Evolutionary conservation across 2,113 vertebrate species (phyloP).

Genomic region (Pantherophis guttatus): DNA sequence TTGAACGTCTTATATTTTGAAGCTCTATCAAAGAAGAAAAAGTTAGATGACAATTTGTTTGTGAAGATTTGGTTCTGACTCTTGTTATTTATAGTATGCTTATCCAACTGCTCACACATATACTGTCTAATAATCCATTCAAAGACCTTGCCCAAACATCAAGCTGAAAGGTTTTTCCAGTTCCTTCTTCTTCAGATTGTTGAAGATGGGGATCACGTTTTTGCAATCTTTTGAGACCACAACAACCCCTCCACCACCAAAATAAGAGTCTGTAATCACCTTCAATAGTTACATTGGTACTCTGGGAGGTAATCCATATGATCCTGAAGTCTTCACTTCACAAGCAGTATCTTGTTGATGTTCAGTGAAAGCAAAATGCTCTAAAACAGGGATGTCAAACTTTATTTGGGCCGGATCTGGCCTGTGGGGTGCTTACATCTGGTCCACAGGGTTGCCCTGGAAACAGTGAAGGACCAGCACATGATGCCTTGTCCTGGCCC

Average conservation of each 20-base stretch:
- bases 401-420: too few species aligned
- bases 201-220: background rate
- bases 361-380: background rate
- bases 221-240: background rate
- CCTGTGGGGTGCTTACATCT: too few species aligned
- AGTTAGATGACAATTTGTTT: background rate
- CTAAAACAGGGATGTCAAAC: too few species aligned
- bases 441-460: too few species aligned
- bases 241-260: background rate
- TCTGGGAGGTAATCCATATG: background rate
- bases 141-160: background rate
- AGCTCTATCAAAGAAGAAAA: background rate
- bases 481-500: too few species aligned
- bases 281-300: background rate
- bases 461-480: too few species aligned
- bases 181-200: background rate
- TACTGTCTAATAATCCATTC: background rate
- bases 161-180: background rate
- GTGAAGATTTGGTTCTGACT: background rate
- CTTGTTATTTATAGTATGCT: background rate
- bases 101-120: background rate
- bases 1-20: background rate
- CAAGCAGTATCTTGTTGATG: background rate
- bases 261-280: background rate
- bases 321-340: background rate